A percentile compares a stretch with the other conserved stretches of the same genome.
Evolutionary conservation across 2,113 vertebrate genomes (phyloP).

Genomic region (Cottus gobio): DNA sequence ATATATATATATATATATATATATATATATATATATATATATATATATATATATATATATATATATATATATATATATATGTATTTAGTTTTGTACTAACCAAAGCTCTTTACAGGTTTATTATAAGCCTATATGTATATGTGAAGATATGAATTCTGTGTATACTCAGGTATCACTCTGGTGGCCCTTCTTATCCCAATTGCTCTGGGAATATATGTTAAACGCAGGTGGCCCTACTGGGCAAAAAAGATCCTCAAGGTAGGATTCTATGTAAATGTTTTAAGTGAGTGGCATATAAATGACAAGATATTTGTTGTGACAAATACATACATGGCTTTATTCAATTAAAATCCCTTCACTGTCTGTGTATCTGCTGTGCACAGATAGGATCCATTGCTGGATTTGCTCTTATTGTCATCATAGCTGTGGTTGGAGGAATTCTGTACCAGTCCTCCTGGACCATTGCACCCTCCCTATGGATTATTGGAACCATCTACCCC

Average conservation of each 20-base stretch:
- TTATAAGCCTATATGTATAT: neutral
- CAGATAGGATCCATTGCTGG: constrained; percentile 91
- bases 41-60: too few relatives aligned
- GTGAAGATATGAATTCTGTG: neutral
- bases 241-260: constrained; percentile 95
- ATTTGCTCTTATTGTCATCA: constrained; percentile 85
- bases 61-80: neutral
- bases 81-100: neutral
- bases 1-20: too few relatives aligned
- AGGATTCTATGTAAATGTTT: constrained; percentile 36
- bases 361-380: constrained; percentile 16
- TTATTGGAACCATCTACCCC: constrained; percentile 93
- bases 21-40: too few relatives aligned
- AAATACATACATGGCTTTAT: accelerated
- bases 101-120: neutral
- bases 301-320: neutral
- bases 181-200: constrained; percentile 90
- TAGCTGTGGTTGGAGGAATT: constrained; percentile 91
- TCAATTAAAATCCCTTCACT: accelerated
- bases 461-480: constrained; percentile 91
- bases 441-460: constrained; percentile 93
- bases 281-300: neutral
- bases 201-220: constrained; percentile 86
- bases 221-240: constrained; percentile 85
- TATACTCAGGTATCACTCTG: constrained; percentile 87